Base-by-base conservation (phyloP, 2,888 invertebrate genomes). In the Morpho deidamia region DNA sequence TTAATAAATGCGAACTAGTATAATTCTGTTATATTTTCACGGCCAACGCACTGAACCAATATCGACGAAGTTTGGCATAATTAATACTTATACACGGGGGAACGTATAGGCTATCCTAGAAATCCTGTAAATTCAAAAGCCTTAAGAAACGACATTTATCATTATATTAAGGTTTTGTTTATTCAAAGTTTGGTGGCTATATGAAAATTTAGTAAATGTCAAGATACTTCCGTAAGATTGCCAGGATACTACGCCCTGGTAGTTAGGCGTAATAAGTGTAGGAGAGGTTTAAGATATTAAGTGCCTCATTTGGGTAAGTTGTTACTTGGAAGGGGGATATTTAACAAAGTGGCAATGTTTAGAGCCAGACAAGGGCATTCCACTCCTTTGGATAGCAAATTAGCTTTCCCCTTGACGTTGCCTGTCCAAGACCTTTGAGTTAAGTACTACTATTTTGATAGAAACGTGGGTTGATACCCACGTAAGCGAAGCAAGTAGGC, bases 281-380 rank as follows among this genome's bases (percentile, higher is more conserved):
- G 32, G 39, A 44, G 33, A 56, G 52, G 48, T 44, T 48, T 44
- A 48, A 41, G 41, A 49, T 51, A 51, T 51, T 47, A 55, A 55
- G 44, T 48, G 55, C 47, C 33, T 51, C 51, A 51, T 55, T 51
- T 55, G 44, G 47, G 55, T 51, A 51, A 44, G 48, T 55, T 55
- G 55, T 55, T 37, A 43, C 47, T 55, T 51, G 48, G 38, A 51
- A 51, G 51, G 40, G 46, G 51, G 41, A 55, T 51, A 55, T 51
- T 55, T 51, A 55, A 55, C 51, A 48, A 55, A 55, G 51, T 55
- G 51, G 47, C 44, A 32, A 46, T 51, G 55, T 51, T 51, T 51
- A 51, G 38, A 46, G 47, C 42, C 43, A 40, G 42, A 37, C 46
- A 39, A 37, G 47, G 33, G 47, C 37, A 43, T 47, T 46, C 42